Evolutionary conservation across 1,140 invertebrate species (phyloP).

Genomic region (Ceratosolen solmsi): DNA sequence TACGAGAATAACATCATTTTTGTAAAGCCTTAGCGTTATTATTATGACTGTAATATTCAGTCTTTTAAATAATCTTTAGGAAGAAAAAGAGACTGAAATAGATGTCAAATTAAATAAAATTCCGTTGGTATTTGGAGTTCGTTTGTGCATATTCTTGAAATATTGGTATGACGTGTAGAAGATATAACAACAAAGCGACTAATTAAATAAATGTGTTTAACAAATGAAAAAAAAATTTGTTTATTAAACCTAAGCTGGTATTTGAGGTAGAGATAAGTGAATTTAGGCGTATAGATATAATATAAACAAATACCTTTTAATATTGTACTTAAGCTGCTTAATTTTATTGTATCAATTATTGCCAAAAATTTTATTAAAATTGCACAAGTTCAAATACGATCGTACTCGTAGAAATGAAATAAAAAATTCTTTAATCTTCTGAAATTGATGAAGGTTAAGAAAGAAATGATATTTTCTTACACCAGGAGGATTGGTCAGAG

Average conservation of each 20-base stretch:
- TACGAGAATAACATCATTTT: neutral
- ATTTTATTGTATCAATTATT: neutral
- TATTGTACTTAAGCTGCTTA: neutral
- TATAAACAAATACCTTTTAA: neutral
- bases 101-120: no score
- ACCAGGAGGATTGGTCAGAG: constrained; percentile 49
- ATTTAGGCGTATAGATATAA: neutral
- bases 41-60: neutral
- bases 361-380: neutral
- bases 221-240: no score
- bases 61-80: neutral
- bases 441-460: neutral
- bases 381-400: neutral
- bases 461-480: constrained; percentile 30
- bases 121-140: no score
- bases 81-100: no score
- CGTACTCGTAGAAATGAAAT: neutral
- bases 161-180: no score
- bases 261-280: neutral
- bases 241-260: neutral
- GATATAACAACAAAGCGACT: no score
- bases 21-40: neutral
- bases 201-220: no score
- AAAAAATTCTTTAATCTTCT: neutral
- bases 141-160: no score